Percentiles rank a stretch among this genome's conserved stretches.
Conservation (phyloP, 1,140 invertebrate species). For the Drosophila quadrilineata region DNA sequence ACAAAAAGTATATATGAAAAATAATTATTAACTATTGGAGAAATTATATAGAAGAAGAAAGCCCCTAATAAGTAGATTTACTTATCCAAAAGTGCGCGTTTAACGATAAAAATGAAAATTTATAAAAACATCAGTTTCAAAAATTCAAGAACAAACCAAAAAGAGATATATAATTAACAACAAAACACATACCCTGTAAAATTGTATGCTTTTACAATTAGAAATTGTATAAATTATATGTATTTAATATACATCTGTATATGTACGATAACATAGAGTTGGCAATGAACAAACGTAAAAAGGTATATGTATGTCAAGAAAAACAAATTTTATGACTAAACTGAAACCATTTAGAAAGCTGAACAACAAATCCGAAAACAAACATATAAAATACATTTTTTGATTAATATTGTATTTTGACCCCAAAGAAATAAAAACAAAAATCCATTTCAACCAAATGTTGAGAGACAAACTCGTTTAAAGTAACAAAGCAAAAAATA, state of each 20-base stretch:
- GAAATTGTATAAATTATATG: constrained; percentile 68
- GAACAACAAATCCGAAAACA: constrained; percentile 41
- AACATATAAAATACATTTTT: constrained; percentile 55
- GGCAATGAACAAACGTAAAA: constrained; percentile 11
- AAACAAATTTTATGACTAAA: constrained; percentile 38
- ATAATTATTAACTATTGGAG: constrained; percentile 61
- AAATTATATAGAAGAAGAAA: constrained; percentile 52
- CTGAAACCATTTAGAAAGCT: constrained; percentile 46
- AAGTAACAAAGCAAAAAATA: constrained; percentile 51
- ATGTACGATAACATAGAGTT: constrained; percentile 20
- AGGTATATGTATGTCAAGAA: too few relatives aligned
- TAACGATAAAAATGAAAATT: constrained; percentile 34
- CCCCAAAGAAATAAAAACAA: constrained; percentile 65
- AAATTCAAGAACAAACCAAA: constrained; percentile 24
- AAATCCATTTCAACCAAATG: constrained; percentile 52
- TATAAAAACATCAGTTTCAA: constrained; percentile 7
- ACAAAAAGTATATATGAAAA: constrained; percentile 33
- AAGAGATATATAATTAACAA: constrained; percentile 29
- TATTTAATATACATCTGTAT: constrained; percentile 9
- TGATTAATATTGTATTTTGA: constrained; percentile 72
- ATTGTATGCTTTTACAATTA: constrained; percentile 70
- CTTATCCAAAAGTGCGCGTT: constrained; percentile 19
- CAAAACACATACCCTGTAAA: constrained; percentile 46
- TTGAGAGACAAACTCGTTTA: constrained; percentile 71
- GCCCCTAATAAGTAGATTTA: constrained; percentile 60